These are phyloP conservation scores for Notechis scutatus DNA, from an alignment of 2,113 vertebrate species.

Conservation along the genomic window DNA sequence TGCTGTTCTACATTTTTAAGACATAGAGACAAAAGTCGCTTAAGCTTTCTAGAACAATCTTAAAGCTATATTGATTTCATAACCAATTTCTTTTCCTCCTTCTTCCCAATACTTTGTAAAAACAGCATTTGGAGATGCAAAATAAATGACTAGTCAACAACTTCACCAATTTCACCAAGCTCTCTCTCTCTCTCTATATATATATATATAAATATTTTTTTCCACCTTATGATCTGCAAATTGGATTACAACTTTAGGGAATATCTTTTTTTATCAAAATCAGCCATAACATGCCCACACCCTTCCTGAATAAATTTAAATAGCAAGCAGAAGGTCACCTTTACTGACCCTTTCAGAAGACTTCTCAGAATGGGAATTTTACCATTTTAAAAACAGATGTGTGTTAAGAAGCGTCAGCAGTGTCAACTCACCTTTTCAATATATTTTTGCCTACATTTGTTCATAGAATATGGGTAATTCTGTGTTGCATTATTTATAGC, in stretches of 20 bases:
- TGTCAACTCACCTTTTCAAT: not conserved
- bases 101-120: not conserved
- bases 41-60: not conserved
- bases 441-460: not conserved
- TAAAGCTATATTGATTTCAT: not conserved
- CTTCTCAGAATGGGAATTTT: not conserved
- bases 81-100: not conserved
- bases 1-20: not conserved
- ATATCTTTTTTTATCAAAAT: not conserved
- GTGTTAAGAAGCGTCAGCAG: not conserved
- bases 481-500: rapidly evolving
- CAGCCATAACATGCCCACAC: not conserved
- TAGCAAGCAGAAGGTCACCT: not conserved
- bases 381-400: not conserved
- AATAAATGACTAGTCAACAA: not conserved
- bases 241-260: not conserved
- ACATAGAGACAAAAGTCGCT: not conserved
- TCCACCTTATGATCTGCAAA: not conserved
- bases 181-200: not conserved
- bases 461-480: not conserved
- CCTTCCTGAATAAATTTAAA: not conserved
- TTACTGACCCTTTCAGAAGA: not conserved
- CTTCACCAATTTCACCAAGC: not conserved
- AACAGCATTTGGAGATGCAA: not conserved
- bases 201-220: not conserved